Evolutionary conservation across 2,113 vertebrate species (phyloP).

Genomic region (Ranitomeya imitator): DNA sequence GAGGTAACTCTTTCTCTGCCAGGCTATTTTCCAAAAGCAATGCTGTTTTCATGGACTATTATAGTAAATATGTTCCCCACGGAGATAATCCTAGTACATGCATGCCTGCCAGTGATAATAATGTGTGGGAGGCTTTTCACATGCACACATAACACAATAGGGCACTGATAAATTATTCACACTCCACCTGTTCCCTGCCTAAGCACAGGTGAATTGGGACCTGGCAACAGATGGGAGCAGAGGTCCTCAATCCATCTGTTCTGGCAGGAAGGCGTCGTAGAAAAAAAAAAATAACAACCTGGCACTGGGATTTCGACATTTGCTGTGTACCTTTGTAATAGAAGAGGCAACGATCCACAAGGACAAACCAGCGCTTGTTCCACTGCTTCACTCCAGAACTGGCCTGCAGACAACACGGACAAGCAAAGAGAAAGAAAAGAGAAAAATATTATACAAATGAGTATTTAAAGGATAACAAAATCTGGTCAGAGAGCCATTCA

Average conservation of each 20-base stretch:
- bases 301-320: not conserved
- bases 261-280: not conserved
- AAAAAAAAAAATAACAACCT: not conserved
- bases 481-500: not conserved
- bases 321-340: slow-evolving; percentile 89
- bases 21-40: not conserved
- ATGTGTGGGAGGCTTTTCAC: slow-evolving; percentile 40
- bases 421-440: not conserved
- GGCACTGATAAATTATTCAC: slow-evolving; percentile 46
- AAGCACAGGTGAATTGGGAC: slow-evolving; percentile 24
- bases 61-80: slow-evolving; percentile 4
- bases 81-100: slow-evolving; percentile 33
- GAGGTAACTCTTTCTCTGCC: slow-evolving; percentile 26
- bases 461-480: no score
- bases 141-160: slow-evolving; percentile 35
- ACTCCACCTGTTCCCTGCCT: slow-evolving; percentile 32
- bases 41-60: not conserved
- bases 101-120: slow-evolving; percentile 1
- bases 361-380: slow-evolving; percentile 97
- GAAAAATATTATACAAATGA: not conserved
- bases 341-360: slow-evolving; percentile 93
- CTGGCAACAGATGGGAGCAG: slow-evolving; percentile 21
- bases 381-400: slow-evolving; percentile 95
- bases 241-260: slow-evolving; percentile 18
- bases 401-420: slow-evolving; percentile 73